phyloP scores from a whole-genome alignment of 1,140 invertebrate species.

The Tetragonula clypearis region DNA sequence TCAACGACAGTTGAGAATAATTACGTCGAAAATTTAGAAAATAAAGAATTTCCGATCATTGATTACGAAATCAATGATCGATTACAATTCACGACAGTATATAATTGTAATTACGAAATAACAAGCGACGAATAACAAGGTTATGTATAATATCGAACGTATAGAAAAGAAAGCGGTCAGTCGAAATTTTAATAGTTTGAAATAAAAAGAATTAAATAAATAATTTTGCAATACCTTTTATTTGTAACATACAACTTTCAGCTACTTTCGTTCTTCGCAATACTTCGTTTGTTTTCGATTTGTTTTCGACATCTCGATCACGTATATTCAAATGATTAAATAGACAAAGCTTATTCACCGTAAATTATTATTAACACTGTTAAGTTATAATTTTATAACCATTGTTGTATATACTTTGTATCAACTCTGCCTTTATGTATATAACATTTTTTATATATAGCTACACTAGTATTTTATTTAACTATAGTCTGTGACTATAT shows the following conservation, averaged over 20 bases:
- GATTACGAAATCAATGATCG: not conserved
- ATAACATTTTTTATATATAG: not conserved
- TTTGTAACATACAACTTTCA: not conserved
- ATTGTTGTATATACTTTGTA: not conserved
- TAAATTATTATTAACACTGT: not conserved
- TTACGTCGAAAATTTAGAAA: not conserved
- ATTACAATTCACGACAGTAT: not conserved
- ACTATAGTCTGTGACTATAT: not conserved
- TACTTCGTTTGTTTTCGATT: not conserved
- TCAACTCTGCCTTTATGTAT: not conserved
- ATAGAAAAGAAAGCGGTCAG: not conserved
- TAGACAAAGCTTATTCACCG: not conserved
- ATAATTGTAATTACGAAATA: not conserved
- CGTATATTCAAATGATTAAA: not conserved
- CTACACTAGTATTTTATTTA: not conserved
- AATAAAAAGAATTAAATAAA: not conserved
- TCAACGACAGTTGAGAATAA: not conserved
- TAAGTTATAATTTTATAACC: not conserved
- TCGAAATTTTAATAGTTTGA: not conserved
- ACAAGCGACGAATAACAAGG: too few species aligned
- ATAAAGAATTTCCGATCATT: not conserved
- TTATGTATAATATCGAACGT: not conserved
- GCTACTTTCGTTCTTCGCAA: not conserved
- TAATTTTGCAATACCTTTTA: constrained; percentile 4
- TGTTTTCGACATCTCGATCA: not conserved